Evolutionary conservation across 2,888 invertebrate species (phyloP).

Genomic region (Drosophila lutescens): DNA sequence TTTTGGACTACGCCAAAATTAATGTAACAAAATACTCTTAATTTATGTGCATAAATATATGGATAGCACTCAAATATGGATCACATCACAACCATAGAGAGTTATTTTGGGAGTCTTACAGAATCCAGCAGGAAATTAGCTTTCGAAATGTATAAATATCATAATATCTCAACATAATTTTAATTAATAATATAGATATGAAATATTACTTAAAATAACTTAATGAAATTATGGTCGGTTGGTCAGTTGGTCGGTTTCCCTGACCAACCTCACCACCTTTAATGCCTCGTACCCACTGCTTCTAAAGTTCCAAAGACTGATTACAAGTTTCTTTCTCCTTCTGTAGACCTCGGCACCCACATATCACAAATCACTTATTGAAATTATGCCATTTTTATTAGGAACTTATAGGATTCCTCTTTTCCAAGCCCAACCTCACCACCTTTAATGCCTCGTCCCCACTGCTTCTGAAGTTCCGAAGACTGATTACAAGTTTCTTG

Average conservation of each 20-base stretch:
- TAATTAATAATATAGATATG: too few relatives aligned
- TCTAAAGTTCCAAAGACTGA: constrained; percentile 1
- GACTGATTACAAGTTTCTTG: constrained; percentile 10
- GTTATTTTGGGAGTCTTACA: neutral
- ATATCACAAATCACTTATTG: too few relatives aligned
- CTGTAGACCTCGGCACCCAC: too few relatives aligned
- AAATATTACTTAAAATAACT: neutral
- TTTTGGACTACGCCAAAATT: constrained; percentile 27
- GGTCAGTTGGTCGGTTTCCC: too few relatives aligned
- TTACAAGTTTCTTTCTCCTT: neutral
- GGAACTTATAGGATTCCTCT: neutral
- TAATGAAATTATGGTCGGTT: neutral
- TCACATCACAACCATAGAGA: neutral
- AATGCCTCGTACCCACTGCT: neutral
- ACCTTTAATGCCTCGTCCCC: neutral
- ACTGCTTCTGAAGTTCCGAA: neutral
- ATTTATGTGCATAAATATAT: constrained; percentile 33
- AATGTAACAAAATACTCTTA: constrained; percentile 26
- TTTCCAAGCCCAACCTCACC: neutral
- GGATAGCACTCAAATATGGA: neutral
- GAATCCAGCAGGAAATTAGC: neutral
- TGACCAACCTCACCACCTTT: neutral
- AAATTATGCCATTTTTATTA: too few relatives aligned
- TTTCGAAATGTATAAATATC: neutral
- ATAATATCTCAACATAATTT: neutral